phyloP scores from a whole-genome alignment of 2,888 invertebrate species.

The Lasioglossum oenotherae region DNA sequence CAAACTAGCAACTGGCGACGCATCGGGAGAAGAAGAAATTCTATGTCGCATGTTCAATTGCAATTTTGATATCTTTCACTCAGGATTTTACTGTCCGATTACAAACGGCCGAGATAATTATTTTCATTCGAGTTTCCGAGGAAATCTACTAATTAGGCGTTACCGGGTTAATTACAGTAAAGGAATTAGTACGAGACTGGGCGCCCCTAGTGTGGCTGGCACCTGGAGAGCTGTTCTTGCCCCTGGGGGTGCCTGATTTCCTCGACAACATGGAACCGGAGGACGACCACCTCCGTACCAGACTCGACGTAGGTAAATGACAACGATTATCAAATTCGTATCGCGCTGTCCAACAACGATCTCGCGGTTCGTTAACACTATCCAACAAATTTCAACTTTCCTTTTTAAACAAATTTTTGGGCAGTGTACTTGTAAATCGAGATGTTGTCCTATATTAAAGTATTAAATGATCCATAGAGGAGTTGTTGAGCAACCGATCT shows the following conservation, averaged over 20 bases:
- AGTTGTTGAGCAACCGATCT: constrained; percentile 83
- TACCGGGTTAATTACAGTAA: constrained; percentile 66
- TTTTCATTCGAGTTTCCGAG: neutral
- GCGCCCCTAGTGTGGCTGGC: constrained; percentile 89
- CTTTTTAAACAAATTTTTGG: too few relatives aligned
- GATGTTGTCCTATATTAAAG: neutral
- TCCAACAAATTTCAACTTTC: too few relatives aligned
- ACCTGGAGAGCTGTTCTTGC: constrained; percentile 88
- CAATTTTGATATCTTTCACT: neutral
- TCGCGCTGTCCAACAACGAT: neutral
- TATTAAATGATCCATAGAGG: constrained; percentile 77
- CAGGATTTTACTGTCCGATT: neutral
- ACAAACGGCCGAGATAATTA: neutral
- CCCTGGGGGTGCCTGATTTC: constrained; percentile 87
- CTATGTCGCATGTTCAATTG: neutral
- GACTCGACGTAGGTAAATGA: constrained; percentile 76
- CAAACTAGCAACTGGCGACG: neutral
- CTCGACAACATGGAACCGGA: constrained; percentile 85
- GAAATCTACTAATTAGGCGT: neutral
- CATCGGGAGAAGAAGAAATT: neutral
- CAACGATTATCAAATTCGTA: neutral
- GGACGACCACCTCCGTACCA: constrained; percentile 77
- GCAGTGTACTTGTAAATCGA: neutral
- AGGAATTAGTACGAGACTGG: constrained; percentile 86
- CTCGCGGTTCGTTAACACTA: neutral